Evolutionary conservation across 2,888 invertebrate genomes (phyloP), one percentile per base, ranked within the genome.

Genomic region (Gandaritis pyraliata): DNA sequence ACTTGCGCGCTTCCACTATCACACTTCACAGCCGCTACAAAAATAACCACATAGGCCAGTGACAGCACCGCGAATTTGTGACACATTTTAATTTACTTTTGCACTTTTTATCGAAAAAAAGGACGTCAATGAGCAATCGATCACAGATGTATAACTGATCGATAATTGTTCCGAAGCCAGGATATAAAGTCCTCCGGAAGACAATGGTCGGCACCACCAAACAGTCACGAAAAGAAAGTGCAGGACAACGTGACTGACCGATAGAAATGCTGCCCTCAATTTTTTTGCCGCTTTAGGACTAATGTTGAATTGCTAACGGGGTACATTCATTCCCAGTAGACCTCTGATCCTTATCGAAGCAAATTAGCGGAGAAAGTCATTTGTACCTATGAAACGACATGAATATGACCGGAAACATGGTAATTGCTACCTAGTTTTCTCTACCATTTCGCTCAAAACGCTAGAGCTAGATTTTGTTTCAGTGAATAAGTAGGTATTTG

Each of bases 181-280:
- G 91, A 90, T 92, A 89, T 92, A 92, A 91, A 90, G 87, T 87
- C 86, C 83, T 86, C 74, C 76, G 78, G 81, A 86, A 80, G 81
- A 88, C 90, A 90, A 89, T 88, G 74, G 88, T 72, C 87, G 88
- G 84, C 77, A 76, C 85, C 80, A 86, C 85, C 86, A 88, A 90
- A 55, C 55, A 80, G 73, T 80, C 77, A 81, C 78, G 83, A 83
- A 90, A 92, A 90, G 91, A 92, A 91, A 92, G 91, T 83, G 84
- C 77, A 83, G 85, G 82, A 83, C 86, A 87, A 88, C 90, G 91
- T 90, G 91, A 90, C 86, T 72, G 83, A 72, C 73, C 76, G 77
- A 77, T 86, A 85, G 86, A 88, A 89, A 90, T 86, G 82, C 79
- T 81, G 89, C 66, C 90, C 90, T 80, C 83, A 79, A 83, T 90